phyloP scores from a whole-genome alignment of 2,888 invertebrate genomes.

The Oscheius sp. region DNA sequence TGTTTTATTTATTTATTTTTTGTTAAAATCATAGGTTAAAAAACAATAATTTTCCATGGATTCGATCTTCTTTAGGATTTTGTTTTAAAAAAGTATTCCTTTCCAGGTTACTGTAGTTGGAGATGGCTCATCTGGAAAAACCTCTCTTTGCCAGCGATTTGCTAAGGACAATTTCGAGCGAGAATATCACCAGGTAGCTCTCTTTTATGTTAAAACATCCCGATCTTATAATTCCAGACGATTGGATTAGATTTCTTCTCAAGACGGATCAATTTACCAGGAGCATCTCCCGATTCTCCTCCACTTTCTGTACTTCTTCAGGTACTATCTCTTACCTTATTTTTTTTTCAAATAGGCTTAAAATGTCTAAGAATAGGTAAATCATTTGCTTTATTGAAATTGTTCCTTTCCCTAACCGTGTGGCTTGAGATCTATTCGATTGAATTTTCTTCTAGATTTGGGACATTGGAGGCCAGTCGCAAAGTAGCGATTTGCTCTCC shows the following conservation, averaged over 20 bases:
- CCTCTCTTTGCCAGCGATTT: constrained; percentile 73
- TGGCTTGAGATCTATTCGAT: no score
- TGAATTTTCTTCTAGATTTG: constrained; percentile 81
- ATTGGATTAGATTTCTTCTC: constrained; percentile 81
- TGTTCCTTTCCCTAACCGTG: neutral
- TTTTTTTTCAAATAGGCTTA: neutral
- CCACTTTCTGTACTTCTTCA: constrained; percentile 51
- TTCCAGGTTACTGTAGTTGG: constrained; percentile 76
- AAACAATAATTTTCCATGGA: neutral
- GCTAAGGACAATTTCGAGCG: constrained; percentile 78
- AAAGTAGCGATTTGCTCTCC: constrained; percentile 82
- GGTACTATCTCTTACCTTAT: constrained; percentile 1
- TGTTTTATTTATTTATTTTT: neutral
- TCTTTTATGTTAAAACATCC: neutral
- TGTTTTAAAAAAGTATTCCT: no score
- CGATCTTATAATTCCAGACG: constrained; percentile 72
- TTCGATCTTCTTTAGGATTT: neutral
- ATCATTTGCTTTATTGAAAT: neutral
- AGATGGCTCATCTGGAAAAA: constrained; percentile 83
- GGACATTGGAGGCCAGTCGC: constrained; percentile 84
- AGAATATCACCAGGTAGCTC: constrained; percentile 72
- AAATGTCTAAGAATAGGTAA: constrained; percentile 8
- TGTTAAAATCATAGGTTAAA: neutral
- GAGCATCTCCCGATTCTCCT: constrained; percentile 69
- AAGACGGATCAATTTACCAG: constrained; percentile 77